Percentiles rank a stretch among this genome's conserved stretches.
phyloP scores from a whole-genome alignment of 2,888 invertebrate species.

The Azorinus chamasolen region DNA sequence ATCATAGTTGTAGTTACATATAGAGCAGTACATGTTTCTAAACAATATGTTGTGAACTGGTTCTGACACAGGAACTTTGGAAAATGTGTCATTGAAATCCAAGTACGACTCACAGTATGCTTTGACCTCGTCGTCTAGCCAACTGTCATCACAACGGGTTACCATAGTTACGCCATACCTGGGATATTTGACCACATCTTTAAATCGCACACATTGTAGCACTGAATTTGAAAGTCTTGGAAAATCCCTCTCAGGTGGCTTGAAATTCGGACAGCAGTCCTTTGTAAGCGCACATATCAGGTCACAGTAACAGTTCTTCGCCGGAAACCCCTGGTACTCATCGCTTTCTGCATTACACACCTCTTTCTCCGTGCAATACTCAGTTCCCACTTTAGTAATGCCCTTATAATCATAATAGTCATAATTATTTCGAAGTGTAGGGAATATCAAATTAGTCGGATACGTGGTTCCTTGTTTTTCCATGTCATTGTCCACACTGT shows the following conservation, averaged over 20 bases:
- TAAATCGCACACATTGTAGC: constrained; percentile 16
- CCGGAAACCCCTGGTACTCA: constrained; percentile 1
- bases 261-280: constrained; percentile 13
- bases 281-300: neutral
- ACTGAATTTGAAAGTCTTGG: neutral
- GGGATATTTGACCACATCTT: constrained; percentile 5
- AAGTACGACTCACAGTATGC: constrained; percentile 20
- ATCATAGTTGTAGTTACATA: constrained; percentile 53
- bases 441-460: too few species aligned
- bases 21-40: constrained; percentile 69
- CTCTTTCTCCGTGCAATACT: too few species aligned
- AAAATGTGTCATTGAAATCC: neutral
- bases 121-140: constrained; percentile 6
- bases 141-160: constrained; percentile 20
- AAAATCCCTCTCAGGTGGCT: neutral
- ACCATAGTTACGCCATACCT: constrained; percentile 33
- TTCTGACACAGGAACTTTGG: constrained; percentile 1
- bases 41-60: constrained; percentile 33
- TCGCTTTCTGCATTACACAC: too few species aligned
- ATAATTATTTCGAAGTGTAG: too few species aligned
- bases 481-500: too few species aligned
- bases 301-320: constrained; percentile 32
- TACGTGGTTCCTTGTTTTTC: too few species aligned
- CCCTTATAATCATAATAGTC: too few species aligned
- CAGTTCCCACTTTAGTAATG: too few species aligned